Evolutionary conservation across 2,888 invertebrate genomes (phyloP).

Genomic region (Bombylius major): DNA sequence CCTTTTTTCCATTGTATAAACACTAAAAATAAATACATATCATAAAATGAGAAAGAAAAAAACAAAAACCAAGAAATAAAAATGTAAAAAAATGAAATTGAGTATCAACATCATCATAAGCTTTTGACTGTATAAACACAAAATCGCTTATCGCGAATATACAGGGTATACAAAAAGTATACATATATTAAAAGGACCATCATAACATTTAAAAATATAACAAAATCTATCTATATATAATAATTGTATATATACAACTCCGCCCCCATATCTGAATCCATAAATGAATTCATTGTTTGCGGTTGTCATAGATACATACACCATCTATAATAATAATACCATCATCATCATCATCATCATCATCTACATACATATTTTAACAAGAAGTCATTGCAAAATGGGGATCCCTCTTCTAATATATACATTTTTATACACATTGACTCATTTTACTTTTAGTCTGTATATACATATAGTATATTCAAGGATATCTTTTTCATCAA

Average conservation of each 20-base stretch:
- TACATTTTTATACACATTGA: too few relatives aligned
- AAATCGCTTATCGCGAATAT: slow-evolving; percentile 18
- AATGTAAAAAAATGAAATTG: neutral
- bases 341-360: neutral
- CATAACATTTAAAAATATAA: too few relatives aligned
- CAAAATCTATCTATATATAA: neutral
- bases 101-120: slow-evolving; percentile 12
- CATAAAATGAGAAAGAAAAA: too few relatives aligned
- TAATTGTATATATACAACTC: slow-evolving; percentile 11
- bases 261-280: slow-evolving; percentile 17
- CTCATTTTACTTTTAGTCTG: too few relatives aligned
- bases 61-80: too few relatives aligned
- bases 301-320: slow-evolving; percentile 19
- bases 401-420: neutral
- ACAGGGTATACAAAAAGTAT: slow-evolving; percentile 3
- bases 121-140: slow-evolving; percentile 20
- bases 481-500: neutral
- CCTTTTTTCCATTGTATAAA: too few relatives aligned
- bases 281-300: slow-evolving; percentile 20
- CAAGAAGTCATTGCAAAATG: neutral
- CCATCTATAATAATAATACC: neutral
- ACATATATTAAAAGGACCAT: neutral
- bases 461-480: neutral
- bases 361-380: neutral
- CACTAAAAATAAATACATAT: too few relatives aligned